Evolutionary conservation across 2,797 vertebrate species (phyloP).

Genomic region (Loriculus beryllinus): DNA sequence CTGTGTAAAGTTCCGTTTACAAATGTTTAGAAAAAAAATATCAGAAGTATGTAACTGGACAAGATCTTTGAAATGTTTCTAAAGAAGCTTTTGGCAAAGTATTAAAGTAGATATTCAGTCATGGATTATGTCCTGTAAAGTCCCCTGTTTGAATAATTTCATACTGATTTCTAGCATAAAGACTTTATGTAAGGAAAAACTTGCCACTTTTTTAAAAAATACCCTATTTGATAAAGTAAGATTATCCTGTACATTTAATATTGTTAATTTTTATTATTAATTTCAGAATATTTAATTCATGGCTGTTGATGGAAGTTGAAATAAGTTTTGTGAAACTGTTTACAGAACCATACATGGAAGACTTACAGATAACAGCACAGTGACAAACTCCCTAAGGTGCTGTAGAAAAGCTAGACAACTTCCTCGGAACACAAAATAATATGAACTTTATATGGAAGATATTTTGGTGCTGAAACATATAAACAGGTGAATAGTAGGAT

Average conservation of each 20-base stretch:
- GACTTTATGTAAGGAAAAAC: not conserved
- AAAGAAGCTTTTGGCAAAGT: not conserved
- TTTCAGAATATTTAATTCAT: not conserved
- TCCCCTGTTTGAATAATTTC: not conserved
- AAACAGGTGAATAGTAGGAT: not conserved
- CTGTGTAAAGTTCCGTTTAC: not conserved
- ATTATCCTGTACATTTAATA: not conserved
- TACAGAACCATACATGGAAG: not conserved
- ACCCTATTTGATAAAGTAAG: not conserved
- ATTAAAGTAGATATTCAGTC: not conserved
- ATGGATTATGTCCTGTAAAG: not conserved
- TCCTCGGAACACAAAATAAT: not conserved
- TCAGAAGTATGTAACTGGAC: not conserved
- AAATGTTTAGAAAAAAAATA: not conserved
- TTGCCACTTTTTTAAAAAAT: not conserved
- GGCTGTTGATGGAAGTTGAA: not conserved
- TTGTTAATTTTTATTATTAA: not conserved
- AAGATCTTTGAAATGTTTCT: not conserved
- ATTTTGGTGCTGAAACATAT: not conserved
- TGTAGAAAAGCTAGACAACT: not conserved
- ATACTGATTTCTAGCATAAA: not conserved
- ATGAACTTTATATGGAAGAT: not conserved
- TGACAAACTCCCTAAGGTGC: not conserved
- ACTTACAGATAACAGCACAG: not conserved
- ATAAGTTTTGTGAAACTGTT: not conserved